phyloP scores from a whole-genome alignment of 2,797 vertebrate species.

The Darevskia nairensis region DNA sequence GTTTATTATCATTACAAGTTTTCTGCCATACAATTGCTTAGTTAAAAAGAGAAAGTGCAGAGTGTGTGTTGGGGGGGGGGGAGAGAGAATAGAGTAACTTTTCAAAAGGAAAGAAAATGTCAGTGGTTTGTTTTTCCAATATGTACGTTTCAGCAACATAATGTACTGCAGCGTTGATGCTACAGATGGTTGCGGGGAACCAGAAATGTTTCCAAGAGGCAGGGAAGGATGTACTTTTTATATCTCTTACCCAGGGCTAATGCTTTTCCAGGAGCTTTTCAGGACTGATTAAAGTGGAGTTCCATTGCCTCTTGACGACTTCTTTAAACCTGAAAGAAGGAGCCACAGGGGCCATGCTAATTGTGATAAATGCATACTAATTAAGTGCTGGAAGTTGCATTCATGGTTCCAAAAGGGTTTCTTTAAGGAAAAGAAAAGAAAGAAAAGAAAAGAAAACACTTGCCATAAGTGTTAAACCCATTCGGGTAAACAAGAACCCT shows the following conservation, averaged over 20 bases:
- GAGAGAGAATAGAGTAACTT: slow-evolving; percentile 39
- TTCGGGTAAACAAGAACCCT: fast-evolving
- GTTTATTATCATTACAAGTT: slow-evolving; percentile 58
- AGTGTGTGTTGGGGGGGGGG: too few species aligned
- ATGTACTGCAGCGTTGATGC: slow-evolving; percentile 63
- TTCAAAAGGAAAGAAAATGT: slow-evolving; percentile 44
- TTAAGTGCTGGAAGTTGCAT: slow-evolving; percentile 32
- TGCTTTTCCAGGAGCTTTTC: slow-evolving; percentile 68
- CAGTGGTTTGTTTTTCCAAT: slow-evolving; percentile 62
- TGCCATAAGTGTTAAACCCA: not conserved
- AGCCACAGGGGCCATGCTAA: slow-evolving; percentile 51
- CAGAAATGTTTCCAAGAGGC: slow-evolving; percentile 75
- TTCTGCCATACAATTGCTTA: slow-evolving; percentile 47
- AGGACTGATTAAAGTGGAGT: slow-evolving; percentile 71
- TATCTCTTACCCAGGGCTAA: slow-evolving; percentile 58
- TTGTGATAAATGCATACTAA: slow-evolving; percentile 49
- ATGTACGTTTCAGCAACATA: slow-evolving; percentile 68
- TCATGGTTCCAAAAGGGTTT: not conserved
- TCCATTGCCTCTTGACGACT: slow-evolving; percentile 58
- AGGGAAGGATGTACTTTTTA: slow-evolving; percentile 76
- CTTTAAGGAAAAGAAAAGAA: not conserved
- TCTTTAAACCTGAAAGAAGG: slow-evolving; percentile 70
- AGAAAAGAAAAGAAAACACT: slow-evolving; percentile 27
- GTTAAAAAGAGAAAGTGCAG: slow-evolving; percentile 50
- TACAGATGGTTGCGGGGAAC: slow-evolving; percentile 71